Conservation (phyloP, 2,113 vertebrate species). For the Kobus ellipsiprymnus region DNA sequence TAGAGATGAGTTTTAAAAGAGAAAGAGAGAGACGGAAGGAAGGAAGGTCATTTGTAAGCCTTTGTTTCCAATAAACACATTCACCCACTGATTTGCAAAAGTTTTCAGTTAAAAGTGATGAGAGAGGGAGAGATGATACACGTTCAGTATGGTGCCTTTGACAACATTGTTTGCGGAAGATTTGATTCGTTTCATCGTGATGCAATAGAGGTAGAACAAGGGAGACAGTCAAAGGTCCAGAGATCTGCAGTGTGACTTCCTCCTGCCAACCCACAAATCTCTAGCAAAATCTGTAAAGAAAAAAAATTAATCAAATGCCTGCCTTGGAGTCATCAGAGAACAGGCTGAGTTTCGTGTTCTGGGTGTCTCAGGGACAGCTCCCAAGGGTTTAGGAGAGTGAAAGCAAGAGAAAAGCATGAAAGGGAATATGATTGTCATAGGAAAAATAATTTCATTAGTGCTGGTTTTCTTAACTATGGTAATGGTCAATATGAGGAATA, state of each 20-base stretch:
- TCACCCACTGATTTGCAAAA: background rate
- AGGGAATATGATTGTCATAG: background rate
- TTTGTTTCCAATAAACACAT: background rate
- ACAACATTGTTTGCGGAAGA: background rate
- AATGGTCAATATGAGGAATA: constrained; percentile 10
- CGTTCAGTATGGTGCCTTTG: background rate
- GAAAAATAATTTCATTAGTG: background rate
- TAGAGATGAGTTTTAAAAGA: background rate
- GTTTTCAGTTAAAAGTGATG: background rate
- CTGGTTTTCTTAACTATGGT: background rate
- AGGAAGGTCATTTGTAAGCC: background rate
- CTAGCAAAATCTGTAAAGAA: background rate
- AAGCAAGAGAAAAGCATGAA: background rate
- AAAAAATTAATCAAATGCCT: background rate
- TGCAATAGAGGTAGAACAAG: too few species aligned
- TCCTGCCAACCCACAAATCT: background rate
- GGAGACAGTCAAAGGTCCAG: background rate
- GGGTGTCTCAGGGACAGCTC: background rate
- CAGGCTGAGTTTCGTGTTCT: background rate
- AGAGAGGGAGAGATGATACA: background rate
- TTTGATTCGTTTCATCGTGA: background rate
- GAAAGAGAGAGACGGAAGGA: background rate
- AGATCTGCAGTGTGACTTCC: background rate
- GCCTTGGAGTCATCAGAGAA: background rate
- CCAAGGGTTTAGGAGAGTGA: background rate